Percentiles rank a stretch among this genome's conserved stretches.
Conservation (phyloP, 1,140 invertebrate genomes). For the Euborellia annulipes region DNA sequence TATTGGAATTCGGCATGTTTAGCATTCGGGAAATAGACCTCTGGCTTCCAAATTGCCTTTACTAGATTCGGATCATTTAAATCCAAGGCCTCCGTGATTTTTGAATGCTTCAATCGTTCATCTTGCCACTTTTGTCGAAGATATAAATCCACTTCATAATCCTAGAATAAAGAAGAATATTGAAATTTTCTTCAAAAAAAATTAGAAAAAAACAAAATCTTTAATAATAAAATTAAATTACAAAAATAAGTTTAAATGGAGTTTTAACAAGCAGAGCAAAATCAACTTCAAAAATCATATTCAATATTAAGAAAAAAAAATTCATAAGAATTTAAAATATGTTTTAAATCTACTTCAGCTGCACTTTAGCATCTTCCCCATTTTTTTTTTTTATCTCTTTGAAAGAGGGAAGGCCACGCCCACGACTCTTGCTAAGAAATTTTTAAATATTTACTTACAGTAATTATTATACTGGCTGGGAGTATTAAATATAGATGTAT, state of each 20-base stretch:
- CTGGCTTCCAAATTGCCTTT: constrained; percentile 47
- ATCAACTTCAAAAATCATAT: too few species aligned
- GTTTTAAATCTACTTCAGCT: too few species aligned
- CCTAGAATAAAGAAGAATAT: constrained; percentile 23
- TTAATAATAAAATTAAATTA: constrained; percentile 7
- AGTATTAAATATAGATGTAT: too few species aligned
- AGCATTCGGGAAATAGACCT: constrained; percentile 51
- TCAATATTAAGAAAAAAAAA: too few species aligned
- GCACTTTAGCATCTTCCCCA: too few species aligned
- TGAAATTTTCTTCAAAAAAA: not conserved
- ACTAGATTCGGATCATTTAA: constrained; percentile 39
- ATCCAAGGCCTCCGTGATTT: constrained; percentile 33
- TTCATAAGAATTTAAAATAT: too few species aligned
- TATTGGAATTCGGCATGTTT: constrained; percentile 48
- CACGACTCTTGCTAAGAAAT: too few species aligned
- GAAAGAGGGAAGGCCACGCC: too few species aligned
- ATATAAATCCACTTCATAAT: constrained; percentile 43
- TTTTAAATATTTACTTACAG: too few species aligned
- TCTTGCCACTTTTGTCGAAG: constrained; percentile 39
- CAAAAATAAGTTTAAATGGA: not conserved
- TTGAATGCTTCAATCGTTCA: constrained; percentile 31
- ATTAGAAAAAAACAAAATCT: constrained; percentile 1
- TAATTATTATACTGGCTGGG: too few species aligned
- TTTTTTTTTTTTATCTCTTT: too few species aligned
- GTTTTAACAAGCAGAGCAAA: too few species aligned